These are phyloP conservation scores for Mustelus asterias DNA, from an alignment of 2,113 vertebrate genomes.

Conservation along the genomic window DNA sequence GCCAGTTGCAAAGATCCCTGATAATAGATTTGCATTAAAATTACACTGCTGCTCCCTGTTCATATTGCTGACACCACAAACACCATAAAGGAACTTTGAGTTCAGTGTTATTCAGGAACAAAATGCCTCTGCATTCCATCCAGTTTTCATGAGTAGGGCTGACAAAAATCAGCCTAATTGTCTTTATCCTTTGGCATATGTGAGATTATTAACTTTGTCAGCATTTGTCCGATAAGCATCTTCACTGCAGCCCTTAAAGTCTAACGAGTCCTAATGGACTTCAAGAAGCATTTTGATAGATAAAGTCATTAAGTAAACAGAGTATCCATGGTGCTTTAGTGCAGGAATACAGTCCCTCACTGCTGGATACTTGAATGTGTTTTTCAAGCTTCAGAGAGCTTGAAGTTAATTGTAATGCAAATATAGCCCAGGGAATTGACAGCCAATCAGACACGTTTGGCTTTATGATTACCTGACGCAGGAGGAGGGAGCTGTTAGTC, in stretches of 20 bases:
- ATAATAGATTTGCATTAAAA: not conserved
- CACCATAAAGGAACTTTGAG: too few species aligned
- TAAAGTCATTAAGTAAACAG: conserved; percentile 30
- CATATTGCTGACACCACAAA: not conserved
- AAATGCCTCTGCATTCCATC: not conserved
- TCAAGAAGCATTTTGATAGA: not conserved
- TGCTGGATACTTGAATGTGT: conserved; percentile 26
- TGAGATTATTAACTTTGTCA: not conserved
- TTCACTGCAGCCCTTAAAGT: not conserved
- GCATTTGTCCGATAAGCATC: not conserved
- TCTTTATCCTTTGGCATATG: too few species aligned
- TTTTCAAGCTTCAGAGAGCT: conserved; percentile 2
- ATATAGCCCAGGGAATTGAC: not conserved
- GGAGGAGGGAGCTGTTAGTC: not conserved
- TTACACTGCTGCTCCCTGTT: not conserved
- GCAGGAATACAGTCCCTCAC: too few species aligned
- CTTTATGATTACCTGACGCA: conserved; percentile 4
- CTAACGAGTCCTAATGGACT: not conserved
- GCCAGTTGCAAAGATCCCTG: not conserved
- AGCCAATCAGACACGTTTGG: conserved; percentile 20
- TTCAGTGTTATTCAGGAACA: not conserved
- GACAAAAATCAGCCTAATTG: not conserved
- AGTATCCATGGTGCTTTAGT: conserved; percentile 25
- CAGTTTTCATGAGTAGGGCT: not conserved
- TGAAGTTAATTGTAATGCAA: conserved; percentile 8